Base-by-base conservation (phyloP, 1,140 invertebrate genomes). In the Eumeta japonica region DNA sequence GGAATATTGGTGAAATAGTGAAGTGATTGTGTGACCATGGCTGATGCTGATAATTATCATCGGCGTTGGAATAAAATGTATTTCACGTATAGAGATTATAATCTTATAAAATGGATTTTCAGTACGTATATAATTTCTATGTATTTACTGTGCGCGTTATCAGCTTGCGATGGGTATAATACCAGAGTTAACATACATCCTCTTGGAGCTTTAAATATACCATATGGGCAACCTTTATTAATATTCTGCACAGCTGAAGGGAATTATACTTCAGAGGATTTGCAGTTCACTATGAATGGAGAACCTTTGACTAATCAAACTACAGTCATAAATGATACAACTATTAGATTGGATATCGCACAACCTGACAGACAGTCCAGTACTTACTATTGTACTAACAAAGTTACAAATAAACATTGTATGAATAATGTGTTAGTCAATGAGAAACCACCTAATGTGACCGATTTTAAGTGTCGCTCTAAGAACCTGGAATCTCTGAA, bases 391-490 rank as follows among this genome's bases (percentile, higher is more conserved):
- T 74, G 70, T 38, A 40, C n/a, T 16, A 66, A 70, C 37, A 55
- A 46, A 12, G 54, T 55, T 30, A 55, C 48, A 31, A 42, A 43
- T 2, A 66, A 64, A 45, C 46, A 36, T 28, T 74, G 70, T 44
- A 36, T 47, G 1, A 63, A 45, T 16, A 48, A 58, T 30, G 62
- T 71, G 2, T 34, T 66, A 14, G 58, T 76, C 9, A 72, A 71
- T 12, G 54, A 52, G 9, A 38, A 47, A 29, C 83, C 83, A 10
- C 43, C 73, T 35, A 52, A 76, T 39, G 80, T 85, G 1, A 61
- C 57, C 7, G 79, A 85, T 51, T 86, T 88, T 42, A 63, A 55
- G 4, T 89, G 86, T 46, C 56, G 82, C 11, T 83, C 83, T n/a
- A 56, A 76, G 19, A 86, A 88, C 57, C 82, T 83, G 75, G 75